Base-by-base conservation (phyloP, 2,888 invertebrate genomes). In the Troglohyphantes excavatus region DNA sequence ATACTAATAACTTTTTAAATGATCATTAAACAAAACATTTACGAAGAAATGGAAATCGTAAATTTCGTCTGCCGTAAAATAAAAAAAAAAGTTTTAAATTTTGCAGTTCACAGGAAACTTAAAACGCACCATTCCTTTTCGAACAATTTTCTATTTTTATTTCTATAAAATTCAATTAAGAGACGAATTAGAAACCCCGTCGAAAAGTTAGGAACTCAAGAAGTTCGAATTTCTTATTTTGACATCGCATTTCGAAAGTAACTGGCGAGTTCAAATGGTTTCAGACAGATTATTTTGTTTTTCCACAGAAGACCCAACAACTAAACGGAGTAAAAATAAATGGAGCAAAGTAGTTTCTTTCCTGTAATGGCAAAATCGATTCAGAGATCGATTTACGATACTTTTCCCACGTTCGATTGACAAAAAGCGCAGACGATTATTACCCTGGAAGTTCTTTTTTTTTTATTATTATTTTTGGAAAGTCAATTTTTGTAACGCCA, bases 321-420 rank as follows among this genome's bases (percentile, higher is more conserved):
- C 13, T 13, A 53, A 53, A 53, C 17, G n/a, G n/a, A 53, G 17
- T 53, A 53, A 53, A 53, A 53, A 53, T 53, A 53, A 53, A 53
- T 53, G n/a, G 53, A 53, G n/a, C 23, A 21, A 43, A 72, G 46
- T 46, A 46, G 46, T 72, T 72, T 72, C 72, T 72, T 46, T 11
- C 7, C 43, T 13, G 26, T 72, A 72, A 72, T 72, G 72, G 39
- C 43, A 29, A 23, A 26, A 46, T 7, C 72, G 72, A 72, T 72
- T 72, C 21, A 21, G 39, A 23, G 21, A 72, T 72, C 72, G 72
- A 72, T 72, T 53, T 53, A n/a, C 53, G n/a, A 53, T 53, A 53
- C 53, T 53, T 53, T 53, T 53, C 53, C 53, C 53, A 53, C 53
- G 53, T 53, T 53, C 53, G 53, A 33, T 33, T 33, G 33, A 33